These are phyloP conservation scores for Esox masquinongy DNA, from an alignment of 2,797 vertebrate genomes.

Conservation along the genomic window DNA sequence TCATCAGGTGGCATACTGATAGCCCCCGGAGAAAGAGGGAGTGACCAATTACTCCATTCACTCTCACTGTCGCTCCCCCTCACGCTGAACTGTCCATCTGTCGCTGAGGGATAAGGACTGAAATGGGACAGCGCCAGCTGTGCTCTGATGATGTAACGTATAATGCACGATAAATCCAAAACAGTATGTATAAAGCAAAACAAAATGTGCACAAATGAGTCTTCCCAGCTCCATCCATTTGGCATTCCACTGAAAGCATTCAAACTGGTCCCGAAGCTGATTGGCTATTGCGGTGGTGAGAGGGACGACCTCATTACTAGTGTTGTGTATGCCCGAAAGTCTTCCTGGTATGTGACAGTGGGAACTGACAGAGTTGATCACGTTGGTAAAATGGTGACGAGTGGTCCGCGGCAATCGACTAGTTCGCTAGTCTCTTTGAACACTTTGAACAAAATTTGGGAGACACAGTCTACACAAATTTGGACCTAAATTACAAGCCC, in stretches of 20 bases:
- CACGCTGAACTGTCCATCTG: slow-evolving; percentile 62
- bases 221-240: slow-evolving; percentile 6
- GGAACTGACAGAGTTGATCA: slow-evolving; percentile 45
- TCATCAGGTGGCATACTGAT: slow-evolving; percentile 34
- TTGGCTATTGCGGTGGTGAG: slow-evolving; percentile 21
- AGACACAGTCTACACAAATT: not conserved
- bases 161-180: slow-evolving; percentile 7
- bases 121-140: slow-evolving; percentile 12
- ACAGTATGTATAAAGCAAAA: slow-evolving; percentile 21
- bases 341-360: slow-evolving; percentile 20
- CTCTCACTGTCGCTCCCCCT: slow-evolving; percentile 10
- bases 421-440: too few species aligned
- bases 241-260: slow-evolving; percentile 3
- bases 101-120: slow-evolving; percentile 35
- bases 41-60: slow-evolving; percentile 13
- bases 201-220: slow-evolving; percentile 12
- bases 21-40: slow-evolving; percentile 35
- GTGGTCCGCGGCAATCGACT: slow-evolving; percentile 2
- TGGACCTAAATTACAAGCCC: not conserved
- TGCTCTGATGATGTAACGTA: slow-evolving; percentile 36
- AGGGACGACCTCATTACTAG: slow-evolving; percentile 34
- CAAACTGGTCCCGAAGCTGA: slow-evolving; percentile 13
- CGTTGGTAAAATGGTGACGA: slow-evolving; percentile 30
- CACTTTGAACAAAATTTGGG: too few species aligned
- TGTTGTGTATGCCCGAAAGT: slow-evolving; percentile 10